A percentile compares a stretch with the other conserved stretches of the same genome.
Evolutionary conservation across 2,113 vertebrate species (phyloP).

Genomic region (Lates calcarifer): DNA sequence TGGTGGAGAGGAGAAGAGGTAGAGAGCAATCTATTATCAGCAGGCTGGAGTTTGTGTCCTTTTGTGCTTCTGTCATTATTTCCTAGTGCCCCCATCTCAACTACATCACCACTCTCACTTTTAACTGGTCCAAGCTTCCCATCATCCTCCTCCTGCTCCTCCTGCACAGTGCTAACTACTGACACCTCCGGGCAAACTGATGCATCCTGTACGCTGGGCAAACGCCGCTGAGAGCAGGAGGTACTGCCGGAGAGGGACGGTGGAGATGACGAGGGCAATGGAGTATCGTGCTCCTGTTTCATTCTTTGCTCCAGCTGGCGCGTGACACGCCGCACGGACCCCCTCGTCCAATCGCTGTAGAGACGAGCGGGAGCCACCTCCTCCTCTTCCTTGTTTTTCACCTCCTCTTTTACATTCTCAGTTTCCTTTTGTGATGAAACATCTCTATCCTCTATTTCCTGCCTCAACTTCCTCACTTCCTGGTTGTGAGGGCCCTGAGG

Average conservation of each 20-base stretch:
- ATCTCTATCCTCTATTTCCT: constrained; percentile 67
- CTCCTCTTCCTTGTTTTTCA: constrained; percentile 67
- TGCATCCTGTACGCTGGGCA: constrained; percentile 38
- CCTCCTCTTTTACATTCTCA: constrained; percentile 62
- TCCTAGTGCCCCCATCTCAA: background rate
- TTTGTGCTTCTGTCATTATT: constrained; percentile 54
- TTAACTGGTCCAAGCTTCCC: constrained; percentile 26
- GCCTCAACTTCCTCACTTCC: constrained; percentile 38
- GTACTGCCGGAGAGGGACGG: constrained; percentile 63
- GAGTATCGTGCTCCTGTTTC: constrained; percentile 86
- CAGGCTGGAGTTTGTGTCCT: constrained; percentile 63
- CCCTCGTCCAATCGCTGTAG: constrained; percentile 80
- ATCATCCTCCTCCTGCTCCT: constrained; percentile 36
- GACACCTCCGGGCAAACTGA: constrained; percentile 33
- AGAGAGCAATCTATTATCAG: constrained; percentile 63
- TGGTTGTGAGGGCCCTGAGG: constrained; percentile 53
- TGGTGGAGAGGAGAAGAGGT: constrained; percentile 62
- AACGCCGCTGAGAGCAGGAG: constrained; percentile 51
- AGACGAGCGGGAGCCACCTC: constrained; percentile 42
- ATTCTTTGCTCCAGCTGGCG: constrained; percentile 93
- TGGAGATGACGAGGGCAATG: constrained; percentile 56
- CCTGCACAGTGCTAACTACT: constrained; percentile 28
- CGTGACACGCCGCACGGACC: constrained; percentile 92
- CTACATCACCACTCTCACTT: constrained; percentile 9
- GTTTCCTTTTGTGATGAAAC: constrained; percentile 55